Base-by-base conservation (phyloP, 2,888 invertebrate genomes). In the Latheticus oryzae region DNA sequence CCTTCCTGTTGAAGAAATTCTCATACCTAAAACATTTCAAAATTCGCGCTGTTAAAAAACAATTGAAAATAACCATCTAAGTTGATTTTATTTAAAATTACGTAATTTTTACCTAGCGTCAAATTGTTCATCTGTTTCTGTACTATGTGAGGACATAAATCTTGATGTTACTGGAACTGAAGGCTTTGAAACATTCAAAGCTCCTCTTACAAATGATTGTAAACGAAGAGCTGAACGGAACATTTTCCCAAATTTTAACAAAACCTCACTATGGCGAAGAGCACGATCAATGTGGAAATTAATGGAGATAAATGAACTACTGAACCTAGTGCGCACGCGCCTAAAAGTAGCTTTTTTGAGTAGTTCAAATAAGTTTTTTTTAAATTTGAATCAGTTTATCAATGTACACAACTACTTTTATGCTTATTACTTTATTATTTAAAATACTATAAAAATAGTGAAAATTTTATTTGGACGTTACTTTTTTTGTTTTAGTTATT, bases 51-150 rank as follows among this genome's bases (percentile, higher is more conserved):
- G n/a, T n/a, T n/a, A n/a, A n/a, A n/a, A n/a, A 28, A 28, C n/a
- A 28, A n/a, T n/a, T n/a, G n/a, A n/a, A n/a, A n/a, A n/a, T n/a
- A n/a, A n/a, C n/a, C n/a, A n/a, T n/a, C n/a, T n/a, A n/a, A n/a
- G 4, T 19, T 19, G 21, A 5, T 19, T 19, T 19, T 19, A 19
- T 5, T 19, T 19, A 19, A 19, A 60, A 66, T 66, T 66, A 66
- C 66, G 66, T 66, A 66, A 66, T 59, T 56, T 45, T 54, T 80
- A 84, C 80, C 87, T 86, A 68, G 83, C 80, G 79, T 95, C 94
- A 79, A 95, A 94, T 73, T 92, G 90, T 73, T 91, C 93, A 63
- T 93, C 93, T 24, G 89, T 85, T 79, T 94, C 93, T 13, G 83
- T 82, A 28, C 82, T 75, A 45, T 74, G 73, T 30, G 73, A 71